Conservation (phyloP, 1,140 invertebrate species). For the Eufriesea mexicana region DNA sequence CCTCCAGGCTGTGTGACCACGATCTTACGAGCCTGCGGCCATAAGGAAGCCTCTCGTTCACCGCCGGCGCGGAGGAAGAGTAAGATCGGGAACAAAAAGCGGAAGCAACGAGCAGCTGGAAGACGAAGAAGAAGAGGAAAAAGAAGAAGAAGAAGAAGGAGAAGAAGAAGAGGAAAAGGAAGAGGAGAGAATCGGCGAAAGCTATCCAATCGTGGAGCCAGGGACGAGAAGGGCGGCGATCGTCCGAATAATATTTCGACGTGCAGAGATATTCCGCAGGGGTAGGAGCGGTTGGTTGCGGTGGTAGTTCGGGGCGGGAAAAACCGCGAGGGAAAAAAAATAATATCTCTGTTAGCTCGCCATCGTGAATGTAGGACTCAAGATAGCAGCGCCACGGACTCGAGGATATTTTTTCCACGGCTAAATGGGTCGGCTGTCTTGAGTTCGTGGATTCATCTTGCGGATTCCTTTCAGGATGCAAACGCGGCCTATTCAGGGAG, state of each 20-base stretch:
- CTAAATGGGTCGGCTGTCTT: slow-evolving; percentile 59
- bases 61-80: slow-evolving; percentile 49
- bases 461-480: slow-evolving; percentile 49
- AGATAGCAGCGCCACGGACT: slow-evolving; percentile 46
- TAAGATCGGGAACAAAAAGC: slow-evolving; percentile 69
- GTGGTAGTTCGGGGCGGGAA: neutral
- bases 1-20: slow-evolving; percentile 49
- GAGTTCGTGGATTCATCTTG: slow-evolving; percentile 55
- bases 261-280: neutral
- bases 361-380: slow-evolving; percentile 54
- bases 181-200: neutral
- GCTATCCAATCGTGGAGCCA: slow-evolving; percentile 5
- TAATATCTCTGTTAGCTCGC: slow-evolving; percentile 50
- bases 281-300: too few relatives aligned
- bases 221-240: neutral
- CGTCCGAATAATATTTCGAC: slow-evolving; percentile 43
- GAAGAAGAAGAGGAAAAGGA: neutral
- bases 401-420: slow-evolving; percentile 43
- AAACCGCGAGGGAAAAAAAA: slow-evolving; percentile 30
- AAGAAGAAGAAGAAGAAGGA: too few relatives aligned
- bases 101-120: slow-evolving; percentile 55
- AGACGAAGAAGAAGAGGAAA: slow-evolving; percentile 10
- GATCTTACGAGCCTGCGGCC: slow-evolving; percentile 73
- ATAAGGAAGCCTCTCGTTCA: slow-evolving; percentile 60
- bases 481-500: slow-evolving; percentile 32